phyloP scores from a whole-genome alignment of 2,113 vertebrate genomes.

The Salvelinus alpinus region DNA sequence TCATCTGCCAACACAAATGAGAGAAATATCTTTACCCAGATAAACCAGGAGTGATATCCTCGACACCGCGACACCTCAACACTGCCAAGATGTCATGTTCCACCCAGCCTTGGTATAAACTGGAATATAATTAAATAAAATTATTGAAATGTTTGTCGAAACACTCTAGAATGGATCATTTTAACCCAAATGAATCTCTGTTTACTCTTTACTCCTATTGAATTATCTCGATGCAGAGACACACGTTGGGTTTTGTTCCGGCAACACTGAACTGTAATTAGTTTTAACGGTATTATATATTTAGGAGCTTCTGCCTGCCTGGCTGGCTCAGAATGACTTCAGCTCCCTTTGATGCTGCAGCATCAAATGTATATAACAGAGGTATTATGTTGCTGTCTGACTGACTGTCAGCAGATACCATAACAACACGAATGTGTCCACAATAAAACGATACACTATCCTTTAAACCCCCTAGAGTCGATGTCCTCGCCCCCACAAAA shows the following conservation, averaged over 20 bases:
- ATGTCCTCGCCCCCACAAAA: too few relatives aligned
- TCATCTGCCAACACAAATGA: slow-evolving; percentile 58
- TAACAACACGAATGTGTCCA: slow-evolving; percentile 52
- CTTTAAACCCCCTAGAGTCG: slow-evolving; percentile 2
- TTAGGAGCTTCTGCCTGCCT: slow-evolving; percentile 54
- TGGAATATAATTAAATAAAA: slow-evolving; percentile 23
- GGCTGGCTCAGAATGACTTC: slow-evolving; percentile 23
- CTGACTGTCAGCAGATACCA: slow-evolving; percentile 39
- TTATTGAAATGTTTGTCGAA: slow-evolving; percentile 42
- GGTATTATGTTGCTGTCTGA: slow-evolving; percentile 48
- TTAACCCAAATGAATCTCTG: slow-evolving; percentile 54
- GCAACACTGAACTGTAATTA: slow-evolving; percentile 57
- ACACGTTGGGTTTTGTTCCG: slow-evolving; percentile 40
- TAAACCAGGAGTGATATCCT: slow-evolving; percentile 44
- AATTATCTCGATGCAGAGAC: slow-evolving; percentile 46
- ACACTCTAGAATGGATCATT: slow-evolving; percentile 53
- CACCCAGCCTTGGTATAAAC: slow-evolving; percentile 13
- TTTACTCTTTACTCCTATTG: slow-evolving; percentile 35
- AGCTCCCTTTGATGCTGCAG: slow-evolving; percentile 29
- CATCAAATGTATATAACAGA: slow-evolving; percentile 62
- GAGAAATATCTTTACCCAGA: slow-evolving; percentile 58
- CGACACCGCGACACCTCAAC: slow-evolving; percentile 3
- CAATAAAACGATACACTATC: slow-evolving; percentile 11
- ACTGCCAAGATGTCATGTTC: slow-evolving; percentile 29
- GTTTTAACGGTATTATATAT: slow-evolving; percentile 63